Conservation (phyloP, 2,888 invertebrate genomes). For the Drosophila conformis region DNA sequence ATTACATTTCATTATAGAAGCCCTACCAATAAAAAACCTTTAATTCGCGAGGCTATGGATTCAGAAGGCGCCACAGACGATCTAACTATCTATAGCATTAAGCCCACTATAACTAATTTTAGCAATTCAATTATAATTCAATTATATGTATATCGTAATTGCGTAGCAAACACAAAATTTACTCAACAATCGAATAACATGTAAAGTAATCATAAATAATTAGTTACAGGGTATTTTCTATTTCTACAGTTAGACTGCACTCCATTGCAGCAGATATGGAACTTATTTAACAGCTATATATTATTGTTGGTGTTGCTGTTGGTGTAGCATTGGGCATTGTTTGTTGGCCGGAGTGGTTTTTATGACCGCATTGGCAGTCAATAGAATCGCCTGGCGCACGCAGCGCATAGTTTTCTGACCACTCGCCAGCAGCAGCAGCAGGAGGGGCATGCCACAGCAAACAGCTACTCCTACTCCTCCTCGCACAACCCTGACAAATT, state of each 20-base stretch:
- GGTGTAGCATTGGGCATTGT: slow-evolving; percentile 42
- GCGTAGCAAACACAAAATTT: neutral
- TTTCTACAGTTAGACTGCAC: neutral
- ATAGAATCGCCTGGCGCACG: slow-evolving; percentile 46
- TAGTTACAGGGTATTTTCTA: slow-evolving; percentile 21
- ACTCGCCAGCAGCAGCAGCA: slow-evolving; percentile 11
- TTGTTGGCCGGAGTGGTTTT: slow-evolving; percentile 69
- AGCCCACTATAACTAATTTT: neutral
- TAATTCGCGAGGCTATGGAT: no score
- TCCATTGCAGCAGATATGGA: neutral
- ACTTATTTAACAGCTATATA: slow-evolving; percentile 23
- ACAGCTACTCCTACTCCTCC: neutral
- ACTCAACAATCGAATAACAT: neutral
- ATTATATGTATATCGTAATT: neutral
- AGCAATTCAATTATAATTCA: neutral
- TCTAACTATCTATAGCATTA: neutral
- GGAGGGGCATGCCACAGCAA: neutral
- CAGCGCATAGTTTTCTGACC: slow-evolving; percentile 58
- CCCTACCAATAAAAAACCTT: no score
- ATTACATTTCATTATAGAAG: neutral
- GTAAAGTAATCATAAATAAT: neutral
- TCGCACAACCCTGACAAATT: neutral
- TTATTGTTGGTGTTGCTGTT: slow-evolving; percentile 17
- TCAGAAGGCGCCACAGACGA: no score
- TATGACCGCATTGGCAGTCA: slow-evolving; percentile 70